A percentile compares a stretch with the other conserved stretches of the same genome.
phyloP scores from a whole-genome alignment of 2,888 invertebrate genomes.

The Nomada hirtipes region DNA sequence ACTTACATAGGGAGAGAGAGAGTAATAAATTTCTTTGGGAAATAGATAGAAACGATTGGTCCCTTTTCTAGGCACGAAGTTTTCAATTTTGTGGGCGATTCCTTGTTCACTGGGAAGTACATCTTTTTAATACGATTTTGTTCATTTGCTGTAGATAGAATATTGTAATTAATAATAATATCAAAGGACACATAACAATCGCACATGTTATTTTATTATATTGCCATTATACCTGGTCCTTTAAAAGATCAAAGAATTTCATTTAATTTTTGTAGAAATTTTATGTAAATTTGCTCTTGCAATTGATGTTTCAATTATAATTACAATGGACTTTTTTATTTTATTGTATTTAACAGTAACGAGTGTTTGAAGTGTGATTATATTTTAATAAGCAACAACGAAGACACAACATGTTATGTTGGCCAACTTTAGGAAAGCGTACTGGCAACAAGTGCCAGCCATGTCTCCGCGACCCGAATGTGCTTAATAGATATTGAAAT shows the following conservation, averaged over 20 bases:
- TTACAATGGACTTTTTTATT: background rate
- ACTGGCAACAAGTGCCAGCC: conserved; percentile 48
- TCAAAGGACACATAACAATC: too few relatives aligned
- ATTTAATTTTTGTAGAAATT: background rate
- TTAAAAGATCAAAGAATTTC: background rate
- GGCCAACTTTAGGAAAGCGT: conserved; percentile 26
- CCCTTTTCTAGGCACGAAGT: background rate
- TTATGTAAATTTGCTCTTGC: background rate
- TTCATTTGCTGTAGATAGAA: too few relatives aligned
- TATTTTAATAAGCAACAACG: conserved; percentile 12
- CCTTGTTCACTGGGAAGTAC: background rate
- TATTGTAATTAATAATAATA: too few relatives aligned
- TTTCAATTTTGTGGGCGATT: background rate
- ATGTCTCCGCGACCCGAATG: conserved; percentile 19
- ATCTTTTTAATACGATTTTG: background rate
- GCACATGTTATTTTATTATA: too few relatives aligned
- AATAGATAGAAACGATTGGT: conserved; percentile 6
- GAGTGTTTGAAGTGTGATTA: background rate
- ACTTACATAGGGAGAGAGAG: background rate
- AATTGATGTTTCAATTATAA: background rate
- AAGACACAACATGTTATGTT: background rate
- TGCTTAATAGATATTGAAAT: conserved; percentile 39
- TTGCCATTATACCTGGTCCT: too few relatives aligned
- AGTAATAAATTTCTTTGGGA: conserved; percentile 7
- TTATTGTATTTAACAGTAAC: background rate